Evolutionary conservation across 2,797 vertebrate species (phyloP).

Genomic region (Lycodopsis pacificus): DNA sequence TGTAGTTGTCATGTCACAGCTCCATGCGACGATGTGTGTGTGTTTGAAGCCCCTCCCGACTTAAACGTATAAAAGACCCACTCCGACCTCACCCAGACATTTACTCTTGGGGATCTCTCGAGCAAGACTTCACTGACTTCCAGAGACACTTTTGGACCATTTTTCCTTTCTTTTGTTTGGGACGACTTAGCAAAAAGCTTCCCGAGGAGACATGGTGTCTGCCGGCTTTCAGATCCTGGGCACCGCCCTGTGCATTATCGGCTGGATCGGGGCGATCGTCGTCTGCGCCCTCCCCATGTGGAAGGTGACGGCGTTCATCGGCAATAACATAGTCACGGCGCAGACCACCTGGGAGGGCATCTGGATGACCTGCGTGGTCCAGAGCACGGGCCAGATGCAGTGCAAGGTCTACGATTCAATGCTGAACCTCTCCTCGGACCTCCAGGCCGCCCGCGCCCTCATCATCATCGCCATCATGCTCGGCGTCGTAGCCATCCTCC

Average conservation of each 20-base stretch:
- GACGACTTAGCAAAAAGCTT: slow-evolving; percentile 28
- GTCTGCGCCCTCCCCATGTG: slow-evolving; percentile 91
- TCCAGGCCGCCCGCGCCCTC: slow-evolving; percentile 92
- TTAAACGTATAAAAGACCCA: slow-evolving; percentile 72
- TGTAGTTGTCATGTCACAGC: slow-evolving; percentile 39
- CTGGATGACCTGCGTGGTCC: slow-evolving; percentile 95
- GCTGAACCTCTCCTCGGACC: slow-evolving; percentile 86
- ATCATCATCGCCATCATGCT: slow-evolving; percentile 87
- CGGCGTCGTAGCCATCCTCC: slow-evolving; percentile 85
- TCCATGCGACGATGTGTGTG: slow-evolving; percentile 24
- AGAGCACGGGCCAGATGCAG: slow-evolving; percentile 98
- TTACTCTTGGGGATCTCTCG: slow-evolving; percentile 39
- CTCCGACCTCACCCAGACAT: slow-evolving; percentile 43
- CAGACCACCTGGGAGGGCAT: slow-evolving; percentile 93
- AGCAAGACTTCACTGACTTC: slow-evolving; percentile 44
- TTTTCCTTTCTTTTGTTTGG: slow-evolving; percentile 16
- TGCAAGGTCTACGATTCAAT: slow-evolving; percentile 95
- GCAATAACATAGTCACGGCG: slow-evolving; percentile 90
- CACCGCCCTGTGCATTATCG: slow-evolving; percentile 88
- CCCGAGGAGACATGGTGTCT: slow-evolving; percentile 84
- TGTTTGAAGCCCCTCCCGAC: slow-evolving; percentile 66
- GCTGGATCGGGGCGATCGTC: slow-evolving; percentile 91
- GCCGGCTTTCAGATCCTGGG: slow-evolving; percentile 93
- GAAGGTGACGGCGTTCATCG: slow-evolving; percentile 91
- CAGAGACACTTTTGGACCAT: slow-evolving; percentile 31